Base-by-base conservation (phyloP, 2,113 vertebrate species). In the Steatornis caripensis region DNA sequence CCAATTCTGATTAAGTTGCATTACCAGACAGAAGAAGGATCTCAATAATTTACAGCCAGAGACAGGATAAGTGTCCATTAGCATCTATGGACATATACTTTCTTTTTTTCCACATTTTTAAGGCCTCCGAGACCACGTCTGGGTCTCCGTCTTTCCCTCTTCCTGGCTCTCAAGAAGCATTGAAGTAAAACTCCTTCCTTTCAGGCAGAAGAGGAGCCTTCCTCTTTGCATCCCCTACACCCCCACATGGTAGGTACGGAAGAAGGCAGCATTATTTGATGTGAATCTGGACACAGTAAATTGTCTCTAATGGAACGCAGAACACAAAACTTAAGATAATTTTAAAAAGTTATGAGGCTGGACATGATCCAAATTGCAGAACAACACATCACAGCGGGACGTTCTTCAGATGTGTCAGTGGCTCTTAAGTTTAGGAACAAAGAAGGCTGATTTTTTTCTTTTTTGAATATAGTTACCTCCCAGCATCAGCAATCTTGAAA, bases 11-110 rank as follows among this genome's bases (percentile, higher is more conserved):
- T 88, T 87, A 88, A 92, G 83, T 5, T 92, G 90, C 71, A 69
- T 92, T 95, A 93, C 75, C 86, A 90, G 83, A 77, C 0, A 69
- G 83, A 95, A 70, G 76, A 66, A 95, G 68, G 64, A 86, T 86
- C 89, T 97, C 95, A 95, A 92, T 97, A 95, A 96, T 95, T 95
- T 93, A 95, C 86, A 89, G 94, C 49, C 88, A 90, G 88, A 88
- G 94, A 85, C 71, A 74, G 83, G 75, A 1, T 93, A 93, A 90
- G 88, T 93, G 85, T 92, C 95, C 96, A 95, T 93, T 92, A 96
- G 76, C 74, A 95, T 87, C 94, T 85, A 5, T 90, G 79, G 70
- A 92, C 61, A 34, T 45, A 86, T 46, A 15, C 76, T 92, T 53
- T 51, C 74, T 92, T 60, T 71, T 94, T 85, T 69, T 43, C 70